Conservation (phyloP, 2,797 vertebrate species). For the Masticophis lateralis region DNA sequence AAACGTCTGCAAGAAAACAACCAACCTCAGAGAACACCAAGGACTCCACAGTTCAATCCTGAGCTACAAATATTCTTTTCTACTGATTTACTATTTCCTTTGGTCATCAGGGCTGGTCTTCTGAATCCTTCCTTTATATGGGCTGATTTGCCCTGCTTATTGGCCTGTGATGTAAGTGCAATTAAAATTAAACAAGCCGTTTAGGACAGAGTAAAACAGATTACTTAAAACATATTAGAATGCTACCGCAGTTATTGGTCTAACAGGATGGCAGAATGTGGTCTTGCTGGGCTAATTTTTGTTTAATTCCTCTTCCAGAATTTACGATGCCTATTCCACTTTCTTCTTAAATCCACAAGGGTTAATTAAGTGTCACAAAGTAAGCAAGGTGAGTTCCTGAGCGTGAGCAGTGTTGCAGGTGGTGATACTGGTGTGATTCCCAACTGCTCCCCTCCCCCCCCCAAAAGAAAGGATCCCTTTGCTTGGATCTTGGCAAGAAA, state of each 20-base stretch:
- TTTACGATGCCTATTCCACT: slow-evolving; percentile 88
- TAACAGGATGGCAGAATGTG: background rate
- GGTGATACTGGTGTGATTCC: background rate
- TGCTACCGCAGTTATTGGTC: background rate
- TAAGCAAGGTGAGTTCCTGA: slow-evolving; percentile 82
- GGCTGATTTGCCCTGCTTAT: background rate
- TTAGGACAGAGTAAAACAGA: background rate
- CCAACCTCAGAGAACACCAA: background rate
- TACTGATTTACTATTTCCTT: background rate
- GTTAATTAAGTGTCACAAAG: slow-evolving; percentile 84
- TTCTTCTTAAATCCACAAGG: slow-evolving; percentile 87
- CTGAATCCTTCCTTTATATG: background rate
- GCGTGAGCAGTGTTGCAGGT: background rate
- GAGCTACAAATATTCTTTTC: background rate
- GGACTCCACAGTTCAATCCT: background rate
- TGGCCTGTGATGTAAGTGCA: background rate
- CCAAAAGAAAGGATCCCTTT: no score
- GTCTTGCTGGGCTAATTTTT: background rate
- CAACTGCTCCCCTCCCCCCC: no score
- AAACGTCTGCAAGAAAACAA: background rate
- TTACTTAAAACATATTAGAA: background rate
- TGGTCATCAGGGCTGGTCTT: background rate
- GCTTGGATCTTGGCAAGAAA: background rate
- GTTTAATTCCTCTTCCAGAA: slow-evolving; percentile 64
- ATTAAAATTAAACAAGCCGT: background rate